phyloP scores from a whole-genome alignment of 2,113 vertebrate genomes.

The Myotis lucifugus region DNA sequence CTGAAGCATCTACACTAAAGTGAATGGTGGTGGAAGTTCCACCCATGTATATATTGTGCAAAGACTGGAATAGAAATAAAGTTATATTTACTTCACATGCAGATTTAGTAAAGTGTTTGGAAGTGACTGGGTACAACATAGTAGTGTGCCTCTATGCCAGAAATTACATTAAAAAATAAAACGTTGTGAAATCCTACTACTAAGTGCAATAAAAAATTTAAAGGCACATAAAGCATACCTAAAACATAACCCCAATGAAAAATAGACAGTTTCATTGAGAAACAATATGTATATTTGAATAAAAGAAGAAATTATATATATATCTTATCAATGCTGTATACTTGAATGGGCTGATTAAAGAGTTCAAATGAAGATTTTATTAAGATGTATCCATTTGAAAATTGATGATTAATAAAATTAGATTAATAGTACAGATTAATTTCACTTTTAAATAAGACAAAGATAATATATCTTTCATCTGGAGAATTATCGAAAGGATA shows the following conservation, averaged over 20 bases:
- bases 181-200: not conserved
- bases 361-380: not conserved
- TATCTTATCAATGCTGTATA: not conserved
- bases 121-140: not conserved
- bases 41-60: not conserved
- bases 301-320: not conserved
- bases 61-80: not conserved
- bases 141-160: not conserved
- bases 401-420: not conserved
- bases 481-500: not conserved
- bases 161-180: slow-evolving; percentile 30
- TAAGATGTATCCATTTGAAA: not conserved
- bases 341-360: not conserved
- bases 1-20: not conserved
- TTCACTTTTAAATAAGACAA: not conserved
- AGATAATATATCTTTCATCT: not conserved
- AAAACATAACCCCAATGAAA: not conserved
- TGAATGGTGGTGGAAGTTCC: not conserved
- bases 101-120: not conserved
- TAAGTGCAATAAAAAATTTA: not conserved
- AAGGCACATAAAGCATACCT: not conserved
- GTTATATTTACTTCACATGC: not conserved
- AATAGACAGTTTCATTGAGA: not conserved
- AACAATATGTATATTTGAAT: not conserved
- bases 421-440: not conserved